phyloP scores from a whole-genome alignment of 2,888 invertebrate genomes.

The Brachypterus glaber region DNA sequence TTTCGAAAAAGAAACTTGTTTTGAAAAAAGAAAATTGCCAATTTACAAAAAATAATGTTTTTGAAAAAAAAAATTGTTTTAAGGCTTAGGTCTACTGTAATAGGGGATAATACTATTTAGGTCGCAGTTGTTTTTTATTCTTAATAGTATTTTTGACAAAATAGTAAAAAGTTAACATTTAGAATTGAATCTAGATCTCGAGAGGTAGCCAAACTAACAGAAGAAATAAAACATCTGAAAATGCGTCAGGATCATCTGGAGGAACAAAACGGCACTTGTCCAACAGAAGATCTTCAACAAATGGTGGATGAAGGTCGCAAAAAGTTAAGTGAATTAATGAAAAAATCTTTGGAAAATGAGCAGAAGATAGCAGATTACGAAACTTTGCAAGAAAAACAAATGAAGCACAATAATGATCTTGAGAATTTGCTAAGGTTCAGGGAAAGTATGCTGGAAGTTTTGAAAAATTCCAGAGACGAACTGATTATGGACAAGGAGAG shows the following conservation, averaged over 20 bases:
- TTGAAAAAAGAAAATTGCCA: too few relatives aligned
- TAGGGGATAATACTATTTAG: too few relatives aligned
- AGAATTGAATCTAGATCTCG: slow-evolving; percentile 28
- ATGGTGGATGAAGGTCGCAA: slow-evolving; percentile 34
- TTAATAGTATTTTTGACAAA: too few relatives aligned
- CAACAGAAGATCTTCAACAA: slow-evolving; percentile 29
- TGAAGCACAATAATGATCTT: slow-evolving; percentile 51
- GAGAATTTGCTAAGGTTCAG: slow-evolving; percentile 53
- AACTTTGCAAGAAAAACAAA: slow-evolving; percentile 50
- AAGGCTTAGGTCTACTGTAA: too few relatives aligned
- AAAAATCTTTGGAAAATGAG: slow-evolving; percentile 31
- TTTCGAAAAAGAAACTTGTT: too few relatives aligned
- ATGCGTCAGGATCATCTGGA: slow-evolving; percentile 27
- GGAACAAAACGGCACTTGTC: slow-evolving; percentile 27
- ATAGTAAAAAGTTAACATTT: too few relatives aligned
- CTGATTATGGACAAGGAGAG: slow-evolving; percentile 45
- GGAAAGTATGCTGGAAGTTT: slow-evolving; percentile 50
- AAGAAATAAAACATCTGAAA: slow-evolving; percentile 29
- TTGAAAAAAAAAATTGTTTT: too few relatives aligned
- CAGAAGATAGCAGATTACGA: slow-evolving; percentile 45
- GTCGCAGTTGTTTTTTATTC: too few relatives aligned
- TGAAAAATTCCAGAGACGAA: slow-evolving; percentile 47
- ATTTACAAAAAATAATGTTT: too few relatives aligned
- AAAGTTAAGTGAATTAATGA: slow-evolving; percentile 29
- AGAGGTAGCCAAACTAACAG: slow-evolving; percentile 27